These are phyloP conservation scores for Seira musarum DNA, from an alignment of 2,888 invertebrate species.

Conservation along the genomic window DNA sequence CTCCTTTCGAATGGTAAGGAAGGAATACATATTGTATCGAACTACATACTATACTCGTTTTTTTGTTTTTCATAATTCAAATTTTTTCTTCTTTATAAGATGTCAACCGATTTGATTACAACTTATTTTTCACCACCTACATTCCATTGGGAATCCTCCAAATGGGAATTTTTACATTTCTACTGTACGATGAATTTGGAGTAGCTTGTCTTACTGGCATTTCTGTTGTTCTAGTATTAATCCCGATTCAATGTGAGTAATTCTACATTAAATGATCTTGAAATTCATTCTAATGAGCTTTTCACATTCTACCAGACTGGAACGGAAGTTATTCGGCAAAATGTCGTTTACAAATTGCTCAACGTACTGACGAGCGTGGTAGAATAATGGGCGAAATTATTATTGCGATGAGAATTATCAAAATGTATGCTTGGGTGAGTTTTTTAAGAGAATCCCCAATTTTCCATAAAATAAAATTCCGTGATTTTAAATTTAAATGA, in stretches of 20 bases:
- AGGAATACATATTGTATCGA: slow-evolving; percentile 71
- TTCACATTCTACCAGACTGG: no score
- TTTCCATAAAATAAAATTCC: no score
- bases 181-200: slow-evolving; percentile 85
- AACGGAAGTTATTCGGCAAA: slow-evolving; percentile 73
- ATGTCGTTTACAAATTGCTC: slow-evolving; percentile 78
- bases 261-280: no score
- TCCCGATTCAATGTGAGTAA: slow-evolving; percentile 85
- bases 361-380: slow-evolving; percentile 73
- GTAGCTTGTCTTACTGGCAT: slow-evolving; percentile 84
- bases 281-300: no score
- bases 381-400: slow-evolving; percentile 77
- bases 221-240: slow-evolving; percentile 82
- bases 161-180: slow-evolving; percentile 83
- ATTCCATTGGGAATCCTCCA: slow-evolving; percentile 92
- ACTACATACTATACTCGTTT: no score
- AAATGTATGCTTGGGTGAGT: slow-evolving; percentile 77
- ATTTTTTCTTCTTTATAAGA: slow-evolving; percentile 19
- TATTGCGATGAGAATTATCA: slow-evolving; percentile 77
- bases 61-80: no score
- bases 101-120: slow-evolving; percentile 51
- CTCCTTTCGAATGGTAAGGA: slow-evolving; percentile 88
- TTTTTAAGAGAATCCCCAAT: no score
- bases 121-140: slow-evolving; percentile 78
- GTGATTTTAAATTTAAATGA: neutral